Evolutionary conservation across 2,888 invertebrate species (phyloP), one percentile per base, ranked within the genome.

Genomic region (Acanthosepion pharaonis): DNA sequence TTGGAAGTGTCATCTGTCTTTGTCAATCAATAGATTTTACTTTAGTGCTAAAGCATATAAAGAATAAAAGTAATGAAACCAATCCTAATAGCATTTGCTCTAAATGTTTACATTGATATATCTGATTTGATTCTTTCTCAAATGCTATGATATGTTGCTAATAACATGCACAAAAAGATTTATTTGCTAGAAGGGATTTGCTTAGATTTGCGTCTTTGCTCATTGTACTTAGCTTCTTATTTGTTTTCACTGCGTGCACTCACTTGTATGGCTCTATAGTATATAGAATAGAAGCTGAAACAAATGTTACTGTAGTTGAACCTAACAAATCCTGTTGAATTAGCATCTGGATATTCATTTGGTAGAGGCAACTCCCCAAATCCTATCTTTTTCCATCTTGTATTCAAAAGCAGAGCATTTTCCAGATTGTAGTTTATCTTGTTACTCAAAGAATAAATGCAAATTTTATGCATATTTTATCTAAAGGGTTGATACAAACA

Each of bases 81-180:
- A n/a, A 78, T 78, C 78, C 78, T 78, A 78, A 78, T 78, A 78
- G n/a, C 78, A 33, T n/a, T 42, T n/a, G 78, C 78, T 78, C 78
- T 78, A n/a, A n/a, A 78, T 78, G 18, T 78, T 78, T 78, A n/a
- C 78, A 78, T 33, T 15, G n/a, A 78, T 33, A 78, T 33, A 78
- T n/a, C n/a, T 33, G 78, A 78, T 78, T 33, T 33, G 33, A 78
- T 78, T 78, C n/a, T n/a, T 78, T 78, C n/a, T 78, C n/a, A 78
- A 78, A 78, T 78, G n/a, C 15, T 33, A 78, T n/a, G 78, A 78
- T 78, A 78, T 78, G n/a, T n/a, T n/a, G 78, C 33, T 78, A 78
- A 78, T 78, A 78, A 78, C n/a, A n/a, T 78, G 78, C 78, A 11
- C 78, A 78, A 78, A 78, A 78, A 78, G 78, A 78, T 78, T 78